Conservation (phyloP, 2,113 vertebrate species). For the Pygoscelis antarcticus region DNA sequence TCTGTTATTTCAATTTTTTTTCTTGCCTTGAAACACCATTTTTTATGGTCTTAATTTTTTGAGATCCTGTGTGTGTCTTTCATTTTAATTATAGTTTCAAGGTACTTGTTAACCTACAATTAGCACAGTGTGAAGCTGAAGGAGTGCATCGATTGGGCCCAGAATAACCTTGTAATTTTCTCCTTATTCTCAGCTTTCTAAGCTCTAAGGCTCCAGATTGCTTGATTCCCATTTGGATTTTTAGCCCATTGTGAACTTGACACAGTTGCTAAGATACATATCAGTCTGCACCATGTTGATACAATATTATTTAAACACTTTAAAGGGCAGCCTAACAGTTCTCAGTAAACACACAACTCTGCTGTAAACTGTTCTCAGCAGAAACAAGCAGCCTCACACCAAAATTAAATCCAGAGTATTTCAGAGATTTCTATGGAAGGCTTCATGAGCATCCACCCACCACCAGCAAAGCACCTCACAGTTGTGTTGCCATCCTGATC, state of each 20-base stretch:
- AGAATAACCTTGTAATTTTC: constrained; percentile 34
- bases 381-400: background rate
- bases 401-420: background rate
- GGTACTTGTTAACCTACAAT: background rate
- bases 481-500: background rate
- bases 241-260: constrained; percentile 50
- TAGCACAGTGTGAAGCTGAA: background rate
- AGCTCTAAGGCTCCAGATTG: constrained; percentile 37
- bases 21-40: background rate
- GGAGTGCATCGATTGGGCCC: background rate
- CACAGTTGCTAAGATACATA: constrained; percentile 67
- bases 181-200: background rate
- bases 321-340: constrained; percentile 60
- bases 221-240: constrained; percentile 44
- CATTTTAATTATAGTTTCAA: constrained; percentile 20
- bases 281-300: constrained; percentile 48
- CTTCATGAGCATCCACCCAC: background rate
- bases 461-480: background rate
- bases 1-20: background rate
- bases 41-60: background rate
- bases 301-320: constrained; percentile 68
- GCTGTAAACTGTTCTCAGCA: background rate
- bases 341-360: constrained; percentile 28
- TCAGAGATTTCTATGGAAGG: background rate
- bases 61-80: background rate